Evolutionary conservation across 2,113 vertebrate genomes (phyloP).

Genomic region (Uria lomvia): DNA sequence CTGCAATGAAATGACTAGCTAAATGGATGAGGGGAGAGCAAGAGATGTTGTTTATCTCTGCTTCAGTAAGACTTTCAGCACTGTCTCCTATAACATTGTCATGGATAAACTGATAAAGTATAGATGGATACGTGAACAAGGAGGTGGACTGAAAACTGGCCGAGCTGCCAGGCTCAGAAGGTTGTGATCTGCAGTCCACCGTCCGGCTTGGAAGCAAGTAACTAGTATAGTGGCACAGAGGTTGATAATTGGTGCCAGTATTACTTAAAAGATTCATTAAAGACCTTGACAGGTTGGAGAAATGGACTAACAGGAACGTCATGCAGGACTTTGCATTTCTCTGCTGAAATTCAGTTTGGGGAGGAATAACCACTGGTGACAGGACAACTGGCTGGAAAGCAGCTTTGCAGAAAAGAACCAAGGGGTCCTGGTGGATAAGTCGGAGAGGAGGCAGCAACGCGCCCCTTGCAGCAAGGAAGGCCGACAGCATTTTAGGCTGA

Average conservation of each 20-base stretch:
- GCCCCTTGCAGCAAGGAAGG: not conserved
- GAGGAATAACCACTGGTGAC: not conserved
- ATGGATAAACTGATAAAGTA: not conserved
- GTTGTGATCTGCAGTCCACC: not conserved
- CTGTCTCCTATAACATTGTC: not conserved
- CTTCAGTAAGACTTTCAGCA: not conserved
- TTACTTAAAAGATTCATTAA: not conserved
- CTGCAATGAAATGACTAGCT: not conserved
- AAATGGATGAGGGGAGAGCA: not conserved
- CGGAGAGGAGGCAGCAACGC: not conserved
- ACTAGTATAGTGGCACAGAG: not conserved
- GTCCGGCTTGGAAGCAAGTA: not conserved
- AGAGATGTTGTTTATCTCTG: no score
- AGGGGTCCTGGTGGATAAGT: not conserved
- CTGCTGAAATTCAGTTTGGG: not conserved
- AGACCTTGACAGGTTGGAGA: not conserved
- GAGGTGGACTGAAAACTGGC: not conserved
- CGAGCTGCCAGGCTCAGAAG: not conserved
- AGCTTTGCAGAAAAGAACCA: not conserved
- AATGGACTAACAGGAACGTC: not conserved
- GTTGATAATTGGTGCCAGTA: not conserved
- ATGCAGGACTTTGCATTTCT: not conserved
- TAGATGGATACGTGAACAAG: not conserved
- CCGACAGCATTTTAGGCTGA: not conserved
- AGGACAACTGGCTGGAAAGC: not conserved